Evolutionary conservation across 2,113 vertebrate genomes (phyloP).

Genomic region (Pseudorectes ferrugineus): DNA sequence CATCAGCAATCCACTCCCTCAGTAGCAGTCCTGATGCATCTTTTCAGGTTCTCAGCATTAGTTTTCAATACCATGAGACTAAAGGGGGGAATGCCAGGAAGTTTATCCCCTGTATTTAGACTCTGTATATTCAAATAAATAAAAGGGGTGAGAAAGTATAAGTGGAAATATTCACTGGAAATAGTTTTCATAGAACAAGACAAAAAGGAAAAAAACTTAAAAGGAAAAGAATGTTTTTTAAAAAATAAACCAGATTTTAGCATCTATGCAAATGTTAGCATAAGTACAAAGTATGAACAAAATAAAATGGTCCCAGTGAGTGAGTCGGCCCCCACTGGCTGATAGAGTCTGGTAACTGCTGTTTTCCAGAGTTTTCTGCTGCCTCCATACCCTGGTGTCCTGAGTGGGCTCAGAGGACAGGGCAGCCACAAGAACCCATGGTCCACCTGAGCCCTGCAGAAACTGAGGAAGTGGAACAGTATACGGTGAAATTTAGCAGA

Average conservation of each 20-base stretch:
- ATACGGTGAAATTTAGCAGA: not conserved
- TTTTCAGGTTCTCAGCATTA: not conserved
- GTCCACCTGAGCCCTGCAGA: not conserved
- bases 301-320: not conserved
- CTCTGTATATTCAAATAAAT: not conserved
- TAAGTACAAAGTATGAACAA: not conserved
- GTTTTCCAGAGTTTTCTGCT: not conserved
- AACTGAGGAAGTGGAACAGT: not conserved
- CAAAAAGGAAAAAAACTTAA: not conserved
- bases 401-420: not conserved
- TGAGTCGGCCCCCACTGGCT: not conserved
- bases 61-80: not conserved
- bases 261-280: not conserved
- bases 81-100: not conserved
- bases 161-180: not conserved
- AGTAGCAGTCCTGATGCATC: not conserved
- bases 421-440: not conserved
- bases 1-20: slow-evolving; percentile 37
- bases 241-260: not conserved
- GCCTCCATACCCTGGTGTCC: not conserved
- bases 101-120: not conserved
- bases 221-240: not conserved
- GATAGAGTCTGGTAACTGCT: not conserved
- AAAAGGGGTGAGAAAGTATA: not conserved
- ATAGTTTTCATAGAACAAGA: not conserved